Evolutionary conservation across 2,888 invertebrate genomes (phyloP).

Genomic region (Lagria hirta): DNA sequence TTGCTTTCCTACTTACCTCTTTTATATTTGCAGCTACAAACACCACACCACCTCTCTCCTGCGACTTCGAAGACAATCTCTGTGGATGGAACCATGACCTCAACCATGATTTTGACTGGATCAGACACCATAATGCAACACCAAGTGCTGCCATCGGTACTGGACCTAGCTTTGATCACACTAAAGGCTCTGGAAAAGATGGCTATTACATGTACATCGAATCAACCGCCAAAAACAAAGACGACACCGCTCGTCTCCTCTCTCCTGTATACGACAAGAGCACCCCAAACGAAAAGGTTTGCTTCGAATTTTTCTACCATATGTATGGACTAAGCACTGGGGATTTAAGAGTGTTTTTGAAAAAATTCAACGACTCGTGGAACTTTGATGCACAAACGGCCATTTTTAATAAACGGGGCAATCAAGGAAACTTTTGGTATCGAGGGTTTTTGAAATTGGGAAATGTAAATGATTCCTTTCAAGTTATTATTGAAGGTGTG

Average conservation of each 20-base stretch:
- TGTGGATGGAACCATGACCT: slow-evolving; percentile 81
- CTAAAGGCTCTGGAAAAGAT: slow-evolving; percentile 59
- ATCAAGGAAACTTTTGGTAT: slow-evolving; percentile 72
- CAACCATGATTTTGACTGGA: slow-evolving; percentile 75
- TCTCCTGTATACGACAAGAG: slow-evolving; percentile 66
- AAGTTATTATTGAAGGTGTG: slow-evolving; percentile 75
- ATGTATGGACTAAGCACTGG: slow-evolving; percentile 73
- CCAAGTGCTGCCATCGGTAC: slow-evolving; percentile 67
- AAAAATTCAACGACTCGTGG: slow-evolving; percentile 53
- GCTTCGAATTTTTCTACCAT: slow-evolving; percentile 75
- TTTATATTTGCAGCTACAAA: slow-evolving; percentile 46
- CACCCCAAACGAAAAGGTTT: slow-evolving; percentile 39
- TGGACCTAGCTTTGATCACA: slow-evolving; percentile 77
- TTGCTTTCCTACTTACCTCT: too few species aligned
- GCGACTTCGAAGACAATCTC: slow-evolving; percentile 69
- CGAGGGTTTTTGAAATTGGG: slow-evolving; percentile 56
- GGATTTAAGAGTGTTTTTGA: slow-evolving; percentile 58
- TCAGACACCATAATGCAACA: slow-evolving; percentile 62
- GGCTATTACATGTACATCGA: slow-evolving; percentile 86
- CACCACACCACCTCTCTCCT: slow-evolving; percentile 54
- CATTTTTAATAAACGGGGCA: slow-evolving; percentile 65
- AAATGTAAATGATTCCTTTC: slow-evolving; percentile 57
- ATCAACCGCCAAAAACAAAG: slow-evolving; percentile 62
- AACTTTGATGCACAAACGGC: slow-evolving; percentile 54
- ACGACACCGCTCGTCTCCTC: slow-evolving; percentile 70